Evolutionary conservation across 2,113 vertebrate genomes (phyloP).

Genomic region (Crypturellus undulatus): DNA sequence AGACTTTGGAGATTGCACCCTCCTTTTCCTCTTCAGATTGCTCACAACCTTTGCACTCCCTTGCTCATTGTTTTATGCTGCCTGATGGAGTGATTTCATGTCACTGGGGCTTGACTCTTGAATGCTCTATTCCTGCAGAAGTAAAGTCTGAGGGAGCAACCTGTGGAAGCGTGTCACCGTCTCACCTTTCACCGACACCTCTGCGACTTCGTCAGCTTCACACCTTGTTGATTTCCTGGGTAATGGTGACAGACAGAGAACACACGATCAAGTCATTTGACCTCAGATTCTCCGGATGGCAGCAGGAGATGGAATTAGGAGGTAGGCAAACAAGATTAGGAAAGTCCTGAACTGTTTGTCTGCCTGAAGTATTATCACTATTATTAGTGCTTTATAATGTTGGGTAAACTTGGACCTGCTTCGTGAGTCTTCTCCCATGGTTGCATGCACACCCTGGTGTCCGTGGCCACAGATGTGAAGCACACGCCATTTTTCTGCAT

Average conservation of each 20-base stretch:
- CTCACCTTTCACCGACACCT: neutral
- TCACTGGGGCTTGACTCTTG: neutral
- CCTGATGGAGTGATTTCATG: neutral
- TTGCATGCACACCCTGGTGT: neutral
- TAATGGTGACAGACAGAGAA: neutral
- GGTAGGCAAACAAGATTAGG: neutral
- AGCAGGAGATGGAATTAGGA: conserved; percentile 4
- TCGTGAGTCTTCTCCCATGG: neutral
- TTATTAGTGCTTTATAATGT: neutral
- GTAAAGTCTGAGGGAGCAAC: accelerated
- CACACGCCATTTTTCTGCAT: neutral
- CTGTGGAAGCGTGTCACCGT: accelerated
- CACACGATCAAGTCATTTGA: neutral
- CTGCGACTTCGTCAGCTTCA: neutral
- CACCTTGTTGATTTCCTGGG: neutral
- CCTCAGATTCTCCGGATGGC: neutral
- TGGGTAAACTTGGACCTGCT: neutral
- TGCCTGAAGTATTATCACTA: neutral
- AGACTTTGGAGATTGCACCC: neutral
- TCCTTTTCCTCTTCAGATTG: neutral
- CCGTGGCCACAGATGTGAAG: neutral
- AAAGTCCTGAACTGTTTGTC: neutral
- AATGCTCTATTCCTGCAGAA: neutral
- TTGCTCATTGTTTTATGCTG: neutral
- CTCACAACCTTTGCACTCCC: neutral